Evolutionary conservation across 2,888 invertebrate species (phyloP).

Genomic region (Eulithis testata): DNA sequence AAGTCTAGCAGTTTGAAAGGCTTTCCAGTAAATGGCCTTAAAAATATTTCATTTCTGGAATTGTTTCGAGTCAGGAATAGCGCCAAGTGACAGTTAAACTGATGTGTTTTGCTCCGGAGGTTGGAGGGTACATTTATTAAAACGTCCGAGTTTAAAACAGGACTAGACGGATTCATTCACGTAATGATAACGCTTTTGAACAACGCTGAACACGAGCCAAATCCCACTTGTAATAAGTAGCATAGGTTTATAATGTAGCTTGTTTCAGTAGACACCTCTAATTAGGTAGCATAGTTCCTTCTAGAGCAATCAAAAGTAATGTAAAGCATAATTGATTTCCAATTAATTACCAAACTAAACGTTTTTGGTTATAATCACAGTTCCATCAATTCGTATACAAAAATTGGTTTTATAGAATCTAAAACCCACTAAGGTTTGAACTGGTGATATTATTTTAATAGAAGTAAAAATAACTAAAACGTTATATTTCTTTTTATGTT

Average conservation of each 20-base stretch:
- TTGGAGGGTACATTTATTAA: conserved; percentile 72
- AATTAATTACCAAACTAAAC: not conserved
- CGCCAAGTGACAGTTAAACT: conserved; percentile 77
- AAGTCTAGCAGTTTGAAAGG: conserved; percentile 62
- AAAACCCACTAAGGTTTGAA: no score
- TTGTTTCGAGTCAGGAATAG: conserved; percentile 76
- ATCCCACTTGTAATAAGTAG: conserved; percentile 10
- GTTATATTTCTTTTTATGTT: no score
- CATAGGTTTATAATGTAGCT: not conserved
- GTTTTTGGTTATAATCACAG: no score
- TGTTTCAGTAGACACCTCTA: conserved; percentile 4
- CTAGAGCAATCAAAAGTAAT: not conserved
- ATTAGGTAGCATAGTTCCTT: not conserved
- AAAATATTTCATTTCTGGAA: conserved; percentile 81
- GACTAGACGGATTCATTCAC: conserved; percentile 46
- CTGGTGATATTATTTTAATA: not conserved
- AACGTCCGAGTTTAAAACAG: conserved; percentile 57
- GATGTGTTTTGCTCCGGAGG: conserved; percentile 67
- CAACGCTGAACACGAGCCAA: conserved; percentile 25
- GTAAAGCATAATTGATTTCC: conserved; percentile 4
- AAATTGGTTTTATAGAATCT: no score
- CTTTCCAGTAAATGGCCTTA: conserved; percentile 79
- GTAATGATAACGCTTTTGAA: conserved; percentile 40
- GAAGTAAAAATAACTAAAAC: not conserved
- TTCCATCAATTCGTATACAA: no score